These are phyloP conservation scores for Capitulum mitella DNA, from an alignment of 2,888 invertebrate genomes.

Conservation along the genomic window DNA sequence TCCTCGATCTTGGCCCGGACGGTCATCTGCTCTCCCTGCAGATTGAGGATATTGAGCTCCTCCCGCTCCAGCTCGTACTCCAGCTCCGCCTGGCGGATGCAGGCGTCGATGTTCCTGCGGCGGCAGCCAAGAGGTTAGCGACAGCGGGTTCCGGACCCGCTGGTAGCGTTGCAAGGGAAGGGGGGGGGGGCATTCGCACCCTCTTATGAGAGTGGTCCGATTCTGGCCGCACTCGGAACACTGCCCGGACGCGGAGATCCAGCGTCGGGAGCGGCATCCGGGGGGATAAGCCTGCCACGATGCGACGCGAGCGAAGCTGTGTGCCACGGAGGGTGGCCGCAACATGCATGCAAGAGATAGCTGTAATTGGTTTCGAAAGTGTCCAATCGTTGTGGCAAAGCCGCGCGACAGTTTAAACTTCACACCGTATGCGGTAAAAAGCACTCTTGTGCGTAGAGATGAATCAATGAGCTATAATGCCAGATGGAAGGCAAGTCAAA, in stretches of 20 bases:
- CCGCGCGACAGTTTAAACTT: no score
- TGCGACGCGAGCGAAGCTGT: no score
- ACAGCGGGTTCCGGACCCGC: background rate
- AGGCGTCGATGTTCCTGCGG: slow-evolving; percentile 73
- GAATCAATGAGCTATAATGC: background rate
- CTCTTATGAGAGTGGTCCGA: background rate
- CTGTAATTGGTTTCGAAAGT: no score
- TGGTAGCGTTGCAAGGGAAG: background rate
- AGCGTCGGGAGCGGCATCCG: background rate
- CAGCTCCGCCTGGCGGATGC: slow-evolving; percentile 82
- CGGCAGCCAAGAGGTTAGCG: background rate
- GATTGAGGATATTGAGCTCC: slow-evolving; percentile 73
- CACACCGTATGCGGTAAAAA: no score
- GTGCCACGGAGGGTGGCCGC: no score
- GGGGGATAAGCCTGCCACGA: background rate
- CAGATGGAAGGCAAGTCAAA: background rate
- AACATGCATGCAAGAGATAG: no score
- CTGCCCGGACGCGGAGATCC: no score
- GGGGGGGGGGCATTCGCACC: background rate
- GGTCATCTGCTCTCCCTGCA: slow-evolving; percentile 73
- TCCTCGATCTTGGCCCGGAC: slow-evolving; percentile 70
- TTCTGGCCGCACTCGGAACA: background rate
- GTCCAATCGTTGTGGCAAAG: no score
- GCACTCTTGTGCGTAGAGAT: background rate
- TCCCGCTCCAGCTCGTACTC: slow-evolving; percentile 82